Percentiles rank a stretch among this genome's conserved stretches.
These are phyloP conservation scores for Xenus cinereus DNA, from an alignment of 2,113 vertebrate species.

Conservation along the genomic window DNA sequence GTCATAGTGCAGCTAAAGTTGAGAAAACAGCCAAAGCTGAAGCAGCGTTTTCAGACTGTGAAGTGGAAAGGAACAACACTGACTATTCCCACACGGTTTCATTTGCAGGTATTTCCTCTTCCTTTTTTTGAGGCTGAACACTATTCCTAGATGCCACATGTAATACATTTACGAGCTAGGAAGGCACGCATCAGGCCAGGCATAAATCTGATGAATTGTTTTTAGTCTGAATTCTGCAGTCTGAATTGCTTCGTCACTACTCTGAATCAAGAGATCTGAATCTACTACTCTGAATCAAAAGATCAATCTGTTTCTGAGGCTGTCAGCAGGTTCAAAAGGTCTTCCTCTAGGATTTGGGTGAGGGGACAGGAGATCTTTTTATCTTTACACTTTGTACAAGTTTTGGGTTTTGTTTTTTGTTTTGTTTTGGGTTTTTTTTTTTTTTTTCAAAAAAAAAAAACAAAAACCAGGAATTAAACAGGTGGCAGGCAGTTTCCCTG, in stretches of 20 bases:
- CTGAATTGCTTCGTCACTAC: neutral
- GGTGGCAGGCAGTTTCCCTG: neutral
- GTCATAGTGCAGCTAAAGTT: slow-evolving; percentile 26
- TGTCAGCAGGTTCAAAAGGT: neutral
- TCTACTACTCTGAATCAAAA: neutral
- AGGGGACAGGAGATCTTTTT: neutral
- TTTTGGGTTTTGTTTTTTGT: neutral
- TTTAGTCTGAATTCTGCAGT: neutral
- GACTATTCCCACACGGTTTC: neutral
- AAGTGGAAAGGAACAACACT: neutral
- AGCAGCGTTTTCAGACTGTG: neutral
- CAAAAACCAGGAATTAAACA: neutral
- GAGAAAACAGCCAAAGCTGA: neutral
- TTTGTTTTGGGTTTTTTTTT: neutral
- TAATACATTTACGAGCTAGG: neutral
- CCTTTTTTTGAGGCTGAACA: neutral
- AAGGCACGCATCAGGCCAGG: neutral
- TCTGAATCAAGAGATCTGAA: neutral
- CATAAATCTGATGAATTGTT: neutral
- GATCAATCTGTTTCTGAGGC: neutral
- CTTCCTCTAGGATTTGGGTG: too few species aligned
- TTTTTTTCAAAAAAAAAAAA: neutral
- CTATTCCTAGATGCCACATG: neutral
- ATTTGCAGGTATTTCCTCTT: neutral
- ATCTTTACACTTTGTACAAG: neutral